Evolutionary conservation across 2,797 vertebrate genomes (phyloP).

Genomic region (Eidolon dupreanum): DNA sequence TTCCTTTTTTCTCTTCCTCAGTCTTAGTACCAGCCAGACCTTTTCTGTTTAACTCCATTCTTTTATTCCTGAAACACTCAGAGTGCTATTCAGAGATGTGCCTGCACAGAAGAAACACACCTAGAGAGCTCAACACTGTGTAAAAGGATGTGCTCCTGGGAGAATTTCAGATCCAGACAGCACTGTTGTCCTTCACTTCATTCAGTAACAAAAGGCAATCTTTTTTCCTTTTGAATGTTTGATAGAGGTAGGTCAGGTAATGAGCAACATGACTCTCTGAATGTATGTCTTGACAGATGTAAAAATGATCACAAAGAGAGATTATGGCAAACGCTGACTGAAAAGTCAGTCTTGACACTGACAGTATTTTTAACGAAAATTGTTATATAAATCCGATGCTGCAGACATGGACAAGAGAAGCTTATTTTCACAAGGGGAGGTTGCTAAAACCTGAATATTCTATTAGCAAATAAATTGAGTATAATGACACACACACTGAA

Average conservation of each 20-base stretch:
- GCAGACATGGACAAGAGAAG: slow-evolving; percentile 57
- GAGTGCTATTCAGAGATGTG: slow-evolving; percentile 85
- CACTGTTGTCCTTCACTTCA: slow-evolving; percentile 83
- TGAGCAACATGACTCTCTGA: slow-evolving; percentile 67
- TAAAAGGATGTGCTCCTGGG: slow-evolving; percentile 77
- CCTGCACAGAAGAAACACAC: slow-evolving; percentile 80
- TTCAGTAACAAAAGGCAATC: slow-evolving; percentile 83
- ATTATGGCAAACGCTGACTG: slow-evolving; percentile 32
- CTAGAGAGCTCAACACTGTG: slow-evolving; percentile 75
- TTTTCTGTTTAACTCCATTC: slow-evolving; percentile 84
- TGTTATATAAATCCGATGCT: slow-evolving; percentile 54
- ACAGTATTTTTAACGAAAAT: slow-evolving; percentile 60
- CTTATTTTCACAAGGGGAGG: slow-evolving; percentile 48
- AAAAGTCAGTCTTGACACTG: slow-evolving; percentile 64
- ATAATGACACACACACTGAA: slow-evolving; percentile 39
- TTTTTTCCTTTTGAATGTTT: slow-evolving; percentile 83
- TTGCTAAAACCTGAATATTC: slow-evolving; percentile 59
- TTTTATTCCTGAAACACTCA: slow-evolving; percentile 85
- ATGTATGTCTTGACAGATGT: slow-evolving; percentile 77
- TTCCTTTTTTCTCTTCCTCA: slow-evolving; percentile 82
- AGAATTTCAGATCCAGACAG: slow-evolving; percentile 71
- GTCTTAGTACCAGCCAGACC: slow-evolving; percentile 85
- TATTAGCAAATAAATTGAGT: slow-evolving; percentile 46
- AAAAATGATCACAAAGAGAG: slow-evolving; percentile 80
- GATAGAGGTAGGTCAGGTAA: slow-evolving; percentile 82